phyloP scores from a whole-genome alignment of 2,113 vertebrate genomes.

The Platichthys stellatus region DNA sequence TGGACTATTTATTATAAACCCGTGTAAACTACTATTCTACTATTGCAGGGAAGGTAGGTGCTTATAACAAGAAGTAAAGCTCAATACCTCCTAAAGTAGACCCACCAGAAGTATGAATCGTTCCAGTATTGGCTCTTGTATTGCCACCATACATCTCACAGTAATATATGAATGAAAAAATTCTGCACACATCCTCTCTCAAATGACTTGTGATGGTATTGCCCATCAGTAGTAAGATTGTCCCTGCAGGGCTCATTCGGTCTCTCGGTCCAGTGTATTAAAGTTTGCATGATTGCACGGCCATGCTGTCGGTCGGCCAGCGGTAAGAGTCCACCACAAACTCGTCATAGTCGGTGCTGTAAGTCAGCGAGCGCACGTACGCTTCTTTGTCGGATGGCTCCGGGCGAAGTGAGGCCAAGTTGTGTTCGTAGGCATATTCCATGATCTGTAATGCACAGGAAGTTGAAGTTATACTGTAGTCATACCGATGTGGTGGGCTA shows the following conservation, averaged over 20 bases:
- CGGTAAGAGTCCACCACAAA: slow-evolving; percentile 88
- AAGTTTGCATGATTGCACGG: slow-evolving; percentile 88
- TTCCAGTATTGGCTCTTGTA: background rate
- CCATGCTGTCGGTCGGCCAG: slow-evolving; percentile 90
- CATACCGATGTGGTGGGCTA: background rate
- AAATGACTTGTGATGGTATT: slow-evolving; percentile 19
- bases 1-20: background rate
- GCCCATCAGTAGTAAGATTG: slow-evolving; percentile 33
- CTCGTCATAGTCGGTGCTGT: slow-evolving; percentile 88
- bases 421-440: slow-evolving; percentile 88
- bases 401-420: slow-evolving; percentile 87
- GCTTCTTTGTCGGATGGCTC: slow-evolving; percentile 90
- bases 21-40: background rate
- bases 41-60: no score
- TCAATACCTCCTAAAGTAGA: background rate
- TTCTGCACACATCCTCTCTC: slow-evolving; percentile 13
- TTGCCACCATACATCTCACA: slow-evolving; percentile 32
- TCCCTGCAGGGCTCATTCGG: background rate
- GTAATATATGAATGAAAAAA: slow-evolving; percentile 35
- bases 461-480: background rate
- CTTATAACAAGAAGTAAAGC: background rate
- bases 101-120: background rate
- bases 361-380: slow-evolving; percentile 86
- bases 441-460: slow-evolving; percentile 82
- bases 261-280: slow-evolving; percentile 53